phyloP scores from a whole-genome alignment of 2,113 vertebrate species.

The Saguinus midas region DNA sequence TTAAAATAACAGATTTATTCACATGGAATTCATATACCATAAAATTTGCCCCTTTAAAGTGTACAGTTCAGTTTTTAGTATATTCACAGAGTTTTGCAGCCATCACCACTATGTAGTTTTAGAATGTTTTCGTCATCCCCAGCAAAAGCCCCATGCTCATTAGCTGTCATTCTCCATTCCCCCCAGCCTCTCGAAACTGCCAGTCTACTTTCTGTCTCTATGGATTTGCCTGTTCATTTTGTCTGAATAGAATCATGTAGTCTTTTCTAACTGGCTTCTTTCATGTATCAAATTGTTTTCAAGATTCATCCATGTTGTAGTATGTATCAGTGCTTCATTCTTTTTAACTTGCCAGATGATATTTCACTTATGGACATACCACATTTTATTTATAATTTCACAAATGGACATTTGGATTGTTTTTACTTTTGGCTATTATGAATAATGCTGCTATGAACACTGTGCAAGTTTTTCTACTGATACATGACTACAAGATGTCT shows the following conservation, averaged over 20 bases:
- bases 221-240: neutral
- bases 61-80: neutral
- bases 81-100: neutral
- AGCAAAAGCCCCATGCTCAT: neutral
- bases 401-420: neutral
- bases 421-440: neutral
- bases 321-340: neutral
- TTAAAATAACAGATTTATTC: neutral
- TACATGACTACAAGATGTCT: neutral
- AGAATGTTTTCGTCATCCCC: neutral
- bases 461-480: neutral
- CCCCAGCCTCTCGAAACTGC: neutral
- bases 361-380: neutral
- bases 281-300: conserved; percentile 19
- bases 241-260: neutral
- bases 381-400: neutral
- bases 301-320: neutral
- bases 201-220: neutral
- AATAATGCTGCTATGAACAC: neutral
- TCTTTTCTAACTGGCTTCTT: conserved; percentile 5
- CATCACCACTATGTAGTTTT: neutral
- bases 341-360: neutral
- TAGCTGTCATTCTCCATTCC: neutral
- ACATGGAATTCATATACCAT: neutral
- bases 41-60: neutral